Evolutionary conservation across 2,113 vertebrate genomes (phyloP).

Genomic region (Leptosomus discolor): DNA sequence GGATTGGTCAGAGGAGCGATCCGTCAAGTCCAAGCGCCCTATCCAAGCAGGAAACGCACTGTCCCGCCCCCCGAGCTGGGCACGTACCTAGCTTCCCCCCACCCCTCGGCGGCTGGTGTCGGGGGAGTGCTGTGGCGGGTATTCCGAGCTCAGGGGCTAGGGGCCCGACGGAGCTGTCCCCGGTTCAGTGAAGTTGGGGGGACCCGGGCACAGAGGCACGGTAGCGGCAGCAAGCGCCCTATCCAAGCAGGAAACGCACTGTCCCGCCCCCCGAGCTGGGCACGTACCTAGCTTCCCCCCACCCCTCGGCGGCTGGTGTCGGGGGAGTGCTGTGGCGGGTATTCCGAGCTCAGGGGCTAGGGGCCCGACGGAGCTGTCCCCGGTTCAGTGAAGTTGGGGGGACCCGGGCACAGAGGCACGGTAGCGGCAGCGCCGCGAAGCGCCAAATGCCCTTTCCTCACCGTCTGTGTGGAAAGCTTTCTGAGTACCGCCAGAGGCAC

Average conservation of each 20-base stretch:
- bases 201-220: no score
- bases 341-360: rapidly evolving
- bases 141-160: rapidly evolving
- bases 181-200: no score
- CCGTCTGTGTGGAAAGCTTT: rapidly evolving
- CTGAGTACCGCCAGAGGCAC: rapidly evolving
- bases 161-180: no score
- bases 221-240: rapidly evolving
- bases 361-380: no score
- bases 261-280: not conserved
- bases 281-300: not conserved
- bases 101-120: rapidly evolving
- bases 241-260: rapidly evolving
- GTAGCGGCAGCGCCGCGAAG: no score
- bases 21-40: rapidly evolving
- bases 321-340: not conserved
- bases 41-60: rapidly evolving
- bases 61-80: not conserved
- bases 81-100: not conserved
- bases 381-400: no score
- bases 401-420: no score
- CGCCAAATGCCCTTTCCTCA: not conserved
- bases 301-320: rapidly evolving
- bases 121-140: not conserved
- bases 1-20: rapidly evolving